Conservation (phyloP, 2,113 vertebrate species). For the Microcebus murinus region DNA sequence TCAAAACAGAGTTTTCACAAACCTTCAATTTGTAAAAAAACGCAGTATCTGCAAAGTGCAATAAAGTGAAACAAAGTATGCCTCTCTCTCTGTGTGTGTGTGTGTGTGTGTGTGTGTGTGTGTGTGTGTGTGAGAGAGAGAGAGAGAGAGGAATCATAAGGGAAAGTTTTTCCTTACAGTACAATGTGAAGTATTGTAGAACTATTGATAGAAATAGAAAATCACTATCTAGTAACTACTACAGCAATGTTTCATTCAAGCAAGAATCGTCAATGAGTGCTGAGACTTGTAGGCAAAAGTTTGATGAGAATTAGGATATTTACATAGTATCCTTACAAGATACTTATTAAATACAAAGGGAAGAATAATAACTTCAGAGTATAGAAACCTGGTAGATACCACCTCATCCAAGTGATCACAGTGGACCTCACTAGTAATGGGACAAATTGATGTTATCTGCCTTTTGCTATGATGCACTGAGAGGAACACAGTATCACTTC, state of each 20-base stretch:
- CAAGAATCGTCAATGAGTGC: neutral
- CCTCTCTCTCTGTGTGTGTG: too few relatives aligned
- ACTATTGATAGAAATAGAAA: neutral
- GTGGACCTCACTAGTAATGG: neutral
- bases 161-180: neutral
- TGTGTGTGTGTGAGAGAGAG: too few relatives aligned
- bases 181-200: neutral
- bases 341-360: neutral
- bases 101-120: too few relatives aligned
- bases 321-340: neutral
- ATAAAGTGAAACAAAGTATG: too few relatives aligned
- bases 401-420: neutral
- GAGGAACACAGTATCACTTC: neutral
- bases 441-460: neutral
- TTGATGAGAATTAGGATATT: conserved; percentile 1
- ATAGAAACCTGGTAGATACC: neutral
- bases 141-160: neutral
- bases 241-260: neutral
- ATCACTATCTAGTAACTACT: neutral
- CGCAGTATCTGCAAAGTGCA: too few relatives aligned
- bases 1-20: too few relatives aligned
- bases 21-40: neutral
- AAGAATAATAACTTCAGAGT: neutral
- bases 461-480: neutral
- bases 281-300: neutral